These are phyloP conservation scores for Noctua comes DNA, from an alignment of 2,888 invertebrate genomes.

Conservation along the genomic window DNA sequence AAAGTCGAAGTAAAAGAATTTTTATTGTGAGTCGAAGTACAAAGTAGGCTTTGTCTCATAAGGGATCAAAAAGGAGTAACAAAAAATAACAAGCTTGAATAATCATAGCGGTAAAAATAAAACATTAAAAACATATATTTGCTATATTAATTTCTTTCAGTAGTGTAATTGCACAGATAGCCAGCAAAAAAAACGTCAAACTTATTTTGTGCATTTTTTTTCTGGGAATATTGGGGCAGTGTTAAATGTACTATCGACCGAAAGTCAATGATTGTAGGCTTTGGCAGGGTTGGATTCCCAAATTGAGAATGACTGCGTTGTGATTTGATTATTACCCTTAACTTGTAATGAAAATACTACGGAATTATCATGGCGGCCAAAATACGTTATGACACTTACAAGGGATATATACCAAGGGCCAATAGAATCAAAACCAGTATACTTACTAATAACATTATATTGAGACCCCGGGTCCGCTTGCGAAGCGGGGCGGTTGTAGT, in stretches of 20 bases:
- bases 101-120: not conserved
- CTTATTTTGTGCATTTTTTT: not conserved
- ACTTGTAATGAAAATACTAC: conserved; percentile 1
- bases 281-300: too few relatives aligned
- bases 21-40: not conserved
- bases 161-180: not conserved
- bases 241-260: too few relatives aligned
- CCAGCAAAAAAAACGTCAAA: not conserved
- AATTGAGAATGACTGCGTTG: not conserved
- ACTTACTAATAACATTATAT: conserved; percentile 53
- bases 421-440: conserved; percentile 48
- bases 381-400: conserved; percentile 45
- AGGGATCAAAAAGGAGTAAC: not conserved
- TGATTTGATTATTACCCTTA: conserved; percentile 10
- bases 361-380: conserved; percentile 15
- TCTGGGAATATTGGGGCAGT: not conserved
- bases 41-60: not conserved
- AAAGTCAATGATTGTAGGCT: too few relatives aligned
- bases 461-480: conserved; percentile 24
- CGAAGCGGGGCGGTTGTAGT: conserved; percentile 51
- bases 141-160: not conserved
- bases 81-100: not conserved
- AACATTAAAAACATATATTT: not conserved
- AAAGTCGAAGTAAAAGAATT: not conserved
- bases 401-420: conserved; percentile 21